Base-by-base conservation (phyloP, 23 tunicate species). In the Halocynthia roretzi region DNA sequence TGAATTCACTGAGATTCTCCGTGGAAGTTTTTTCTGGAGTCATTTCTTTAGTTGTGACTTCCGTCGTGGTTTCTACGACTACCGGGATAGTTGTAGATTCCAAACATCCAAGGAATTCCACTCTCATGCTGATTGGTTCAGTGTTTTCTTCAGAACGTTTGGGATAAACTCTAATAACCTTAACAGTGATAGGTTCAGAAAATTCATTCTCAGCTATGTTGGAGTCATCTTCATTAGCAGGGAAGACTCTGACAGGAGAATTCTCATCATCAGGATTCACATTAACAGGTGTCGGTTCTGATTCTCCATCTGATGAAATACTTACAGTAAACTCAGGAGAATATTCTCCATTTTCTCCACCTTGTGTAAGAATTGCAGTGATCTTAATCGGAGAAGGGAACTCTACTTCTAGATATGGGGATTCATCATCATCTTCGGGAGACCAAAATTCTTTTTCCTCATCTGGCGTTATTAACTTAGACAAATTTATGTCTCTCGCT, bases 31-130 rank as follows among this genome's bases (percentile, higher is more conserved):
- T 68, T 10, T 23, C 53, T 52, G 68, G 62, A 69, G 14, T 22
- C 8, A 61, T 61, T 8, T 49, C 55, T 49, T 77, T 53, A 10
- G 83, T 73, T 21, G 87, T 86, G 52, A 91, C 82, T 71, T 85
- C 97, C 7, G 87, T 79, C 20, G 97, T 91, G 57, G 97, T 91
- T 55, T 86, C 90, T 6, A 85, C 90, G 10, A 73, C 62, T 8
- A 74, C 84, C 51, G 97, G 97, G 2, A 51, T 66, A 44, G 75
- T 76, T 8, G 81, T 61, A 0, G 52, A 1, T n/a, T 62, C 52
- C 17, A 64, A 62, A 51, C 87, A 83, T 5, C 87, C 80, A 65
- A 17, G 53, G 55, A 83, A 66, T 65, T 76, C 81, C 66, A 66
- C 10, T 7, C 67, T 31, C 52, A 75, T 40, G 52, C 75, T 83